Evolutionary conservation across 2,797 vertebrate genomes (phyloP).

Genomic region (Podarcis siculus): DNA sequence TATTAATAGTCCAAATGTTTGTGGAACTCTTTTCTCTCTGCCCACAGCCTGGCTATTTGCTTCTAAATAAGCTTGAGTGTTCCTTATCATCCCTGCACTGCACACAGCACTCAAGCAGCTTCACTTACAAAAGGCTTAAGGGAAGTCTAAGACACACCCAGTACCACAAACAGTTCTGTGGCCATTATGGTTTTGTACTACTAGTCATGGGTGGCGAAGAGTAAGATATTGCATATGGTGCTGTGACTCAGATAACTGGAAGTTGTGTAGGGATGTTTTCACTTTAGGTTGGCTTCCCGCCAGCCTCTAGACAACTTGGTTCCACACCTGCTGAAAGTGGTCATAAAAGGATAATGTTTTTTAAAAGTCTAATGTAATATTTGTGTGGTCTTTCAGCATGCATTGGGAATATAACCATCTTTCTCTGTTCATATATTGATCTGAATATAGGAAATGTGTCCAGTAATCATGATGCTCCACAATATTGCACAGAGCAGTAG

Average conservation of each 20-base stretch:
- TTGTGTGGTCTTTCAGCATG: not conserved
- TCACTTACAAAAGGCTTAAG: not conserved
- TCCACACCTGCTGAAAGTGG: not conserved
- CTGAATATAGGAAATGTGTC: not conserved
- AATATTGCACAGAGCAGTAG: not conserved
- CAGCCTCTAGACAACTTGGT: not conserved
- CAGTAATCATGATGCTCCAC: not conserved
- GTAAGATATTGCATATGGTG: not conserved
- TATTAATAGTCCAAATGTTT: not conserved
- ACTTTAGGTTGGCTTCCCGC: not conserved
- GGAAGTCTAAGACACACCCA: not conserved
- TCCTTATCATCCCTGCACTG: not conserved
- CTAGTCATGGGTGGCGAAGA: not conserved
- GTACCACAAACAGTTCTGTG: slow-evolving; percentile 34
- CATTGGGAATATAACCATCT: not conserved
- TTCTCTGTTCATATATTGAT: not conserved
- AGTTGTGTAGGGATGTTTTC: not conserved
- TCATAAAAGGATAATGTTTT: not conserved
- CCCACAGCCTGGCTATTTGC: not conserved
- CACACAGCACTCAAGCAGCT: not conserved
- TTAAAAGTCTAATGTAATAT: not conserved
- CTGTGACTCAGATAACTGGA: slow-evolving; percentile 14
- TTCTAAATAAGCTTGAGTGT: not conserved
- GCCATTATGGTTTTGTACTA: slow-evolving; percentile 35
- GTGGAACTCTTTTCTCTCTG: not conserved